phyloP scores from a whole-genome alignment of 1,140 invertebrate genomes.

The Lepidurus packardi region DNA sequence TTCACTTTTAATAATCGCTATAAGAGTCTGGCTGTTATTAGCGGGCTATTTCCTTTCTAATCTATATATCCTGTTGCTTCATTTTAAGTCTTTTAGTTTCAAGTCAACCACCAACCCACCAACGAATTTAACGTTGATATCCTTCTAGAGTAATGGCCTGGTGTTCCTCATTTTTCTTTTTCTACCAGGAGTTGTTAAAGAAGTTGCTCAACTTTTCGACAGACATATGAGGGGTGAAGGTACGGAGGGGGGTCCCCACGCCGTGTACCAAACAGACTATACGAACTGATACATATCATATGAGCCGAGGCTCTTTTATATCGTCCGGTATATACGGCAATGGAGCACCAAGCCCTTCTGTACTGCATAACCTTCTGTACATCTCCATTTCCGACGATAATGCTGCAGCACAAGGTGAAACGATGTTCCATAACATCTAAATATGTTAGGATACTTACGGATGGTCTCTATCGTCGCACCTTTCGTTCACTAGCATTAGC shows the following conservation, averaged over 20 bases:
- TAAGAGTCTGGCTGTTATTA: background rate
- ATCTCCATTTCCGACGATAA: background rate
- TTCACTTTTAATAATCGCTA: background rate
- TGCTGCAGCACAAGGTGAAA: background rate
- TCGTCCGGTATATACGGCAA: background rate
- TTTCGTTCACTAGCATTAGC: no score
- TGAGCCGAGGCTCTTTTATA: background rate
- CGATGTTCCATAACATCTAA: background rate
- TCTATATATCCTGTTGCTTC: background rate
- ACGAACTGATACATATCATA: constrained; percentile 1
- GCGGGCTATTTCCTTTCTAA: background rate
- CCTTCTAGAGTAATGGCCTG: no score
- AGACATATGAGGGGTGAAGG: constrained; percentile 15
- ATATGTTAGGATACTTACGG: no score
- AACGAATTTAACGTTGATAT: no score
- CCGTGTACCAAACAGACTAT: background rate
- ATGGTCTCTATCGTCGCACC: no score
- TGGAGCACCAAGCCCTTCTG: background rate
- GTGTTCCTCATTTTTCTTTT: no score
- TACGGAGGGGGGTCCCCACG: constrained; percentile 12
- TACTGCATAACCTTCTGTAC: background rate
- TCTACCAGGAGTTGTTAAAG: background rate
- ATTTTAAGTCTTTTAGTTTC: background rate
- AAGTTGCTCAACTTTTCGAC: constrained; percentile 1
- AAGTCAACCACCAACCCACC: no score